Conservation (phyloP, 2,888 invertebrate species). For the Emmelina monodactyla region DNA sequence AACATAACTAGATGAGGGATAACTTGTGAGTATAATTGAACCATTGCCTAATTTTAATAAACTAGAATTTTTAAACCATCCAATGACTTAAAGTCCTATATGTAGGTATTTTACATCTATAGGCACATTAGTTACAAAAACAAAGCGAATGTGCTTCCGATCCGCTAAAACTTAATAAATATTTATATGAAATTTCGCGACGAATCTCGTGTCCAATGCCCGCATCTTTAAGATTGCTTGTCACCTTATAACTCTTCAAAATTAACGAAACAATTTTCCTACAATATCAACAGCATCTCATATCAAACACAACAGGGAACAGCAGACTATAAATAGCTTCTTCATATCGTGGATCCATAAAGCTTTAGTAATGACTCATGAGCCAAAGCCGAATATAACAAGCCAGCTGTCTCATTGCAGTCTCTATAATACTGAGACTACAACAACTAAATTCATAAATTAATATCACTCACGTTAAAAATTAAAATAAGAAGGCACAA, state of each 20-base stretch:
- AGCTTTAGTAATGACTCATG: constrained; percentile 36
- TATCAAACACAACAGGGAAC: constrained; percentile 37
- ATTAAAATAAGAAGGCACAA: constrained; percentile 61
- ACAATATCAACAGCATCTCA: constrained; percentile 45
- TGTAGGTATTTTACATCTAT: constrained; percentile 60
- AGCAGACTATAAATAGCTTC: constrained; percentile 25
- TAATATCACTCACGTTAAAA: constrained; percentile 57
- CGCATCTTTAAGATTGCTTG: constrained; percentile 50
- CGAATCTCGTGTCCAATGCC: constrained; percentile 47
- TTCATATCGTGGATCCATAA: neutral
- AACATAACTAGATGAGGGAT: constrained; percentile 27
- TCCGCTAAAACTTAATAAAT: constrained; percentile 55
- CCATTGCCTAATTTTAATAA: constrained; percentile 26
- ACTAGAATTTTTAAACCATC: constrained; percentile 46
- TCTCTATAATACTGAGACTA: too few species aligned
- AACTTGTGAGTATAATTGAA: constrained; percentile 27
- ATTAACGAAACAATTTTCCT: constrained; percentile 42
- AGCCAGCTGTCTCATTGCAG: constrained; percentile 30
- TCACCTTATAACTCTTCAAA: constrained; percentile 34
- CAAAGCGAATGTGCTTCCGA: constrained; percentile 57
- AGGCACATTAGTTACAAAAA: constrained; percentile 65
- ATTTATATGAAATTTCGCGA: constrained; percentile 38
- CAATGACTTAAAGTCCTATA: constrained; percentile 56
- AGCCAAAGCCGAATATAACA: constrained; percentile 49
- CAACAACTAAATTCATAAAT: constrained; percentile 57